Evolutionary conservation across 1,140 invertebrate species (phyloP).

Genomic region (Habropoda laboriosa): DNA sequence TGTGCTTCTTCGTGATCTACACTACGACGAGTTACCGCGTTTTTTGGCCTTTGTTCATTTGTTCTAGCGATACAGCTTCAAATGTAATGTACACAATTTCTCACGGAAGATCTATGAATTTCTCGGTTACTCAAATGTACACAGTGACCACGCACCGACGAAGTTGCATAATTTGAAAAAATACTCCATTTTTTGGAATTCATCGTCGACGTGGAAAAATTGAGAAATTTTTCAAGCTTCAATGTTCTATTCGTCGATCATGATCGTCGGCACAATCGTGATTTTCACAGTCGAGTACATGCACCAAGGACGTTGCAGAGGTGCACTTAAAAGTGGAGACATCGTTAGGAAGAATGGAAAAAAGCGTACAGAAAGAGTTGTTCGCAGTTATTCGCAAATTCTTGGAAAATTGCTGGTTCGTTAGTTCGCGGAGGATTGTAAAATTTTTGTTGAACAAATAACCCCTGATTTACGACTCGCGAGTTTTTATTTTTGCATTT

Average conservation of each 20-base stretch:
- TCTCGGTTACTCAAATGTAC: neutral
- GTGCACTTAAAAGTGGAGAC: constrained; percentile 28
- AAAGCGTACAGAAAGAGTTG: neutral
- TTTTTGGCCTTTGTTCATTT: neutral
- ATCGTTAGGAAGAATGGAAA: constrained; percentile 35
- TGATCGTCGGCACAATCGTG: neutral
- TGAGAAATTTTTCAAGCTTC: no score
- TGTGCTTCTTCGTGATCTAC: neutral
- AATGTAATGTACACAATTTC: neutral
- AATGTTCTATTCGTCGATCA: neutral
- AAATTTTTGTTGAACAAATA: constrained; percentile 19
- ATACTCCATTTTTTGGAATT: neutral
- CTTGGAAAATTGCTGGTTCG: constrained; percentile 23
- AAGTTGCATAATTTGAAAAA: no score
- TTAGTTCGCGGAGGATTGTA: constrained; percentile 11
- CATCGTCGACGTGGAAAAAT: neutral
- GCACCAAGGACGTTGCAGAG: constrained; percentile 42
- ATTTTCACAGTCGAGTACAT: constrained; percentile 50
- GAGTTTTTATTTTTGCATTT: neutral
- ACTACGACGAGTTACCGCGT: neutral
- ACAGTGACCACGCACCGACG: neutral
- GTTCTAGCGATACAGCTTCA: neutral
- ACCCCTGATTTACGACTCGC: neutral
- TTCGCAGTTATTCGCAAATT: constrained; percentile 14
- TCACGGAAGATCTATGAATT: neutral